phyloP scores from a whole-genome alignment of 1,140 invertebrate genomes.

The Cryptotermes secundus region DNA sequence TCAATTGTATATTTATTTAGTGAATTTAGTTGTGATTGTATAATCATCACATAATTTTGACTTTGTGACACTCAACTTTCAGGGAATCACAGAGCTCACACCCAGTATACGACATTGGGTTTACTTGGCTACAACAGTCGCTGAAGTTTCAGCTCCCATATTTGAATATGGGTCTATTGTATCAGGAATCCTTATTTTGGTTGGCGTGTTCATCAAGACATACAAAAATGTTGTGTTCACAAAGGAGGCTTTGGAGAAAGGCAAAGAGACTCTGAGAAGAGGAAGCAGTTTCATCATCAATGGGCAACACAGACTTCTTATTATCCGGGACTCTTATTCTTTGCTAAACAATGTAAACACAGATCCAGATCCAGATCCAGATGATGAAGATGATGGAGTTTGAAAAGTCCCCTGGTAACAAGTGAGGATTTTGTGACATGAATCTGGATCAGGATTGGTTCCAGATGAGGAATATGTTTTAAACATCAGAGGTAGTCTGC shows the following conservation, averaged over 20 bases:
- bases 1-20: no score
- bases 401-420: background rate
- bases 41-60: no score
- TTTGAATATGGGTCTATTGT: constrained; percentile 70
- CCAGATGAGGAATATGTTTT: background rate
- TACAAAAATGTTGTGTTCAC: constrained; percentile 75
- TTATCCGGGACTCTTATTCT: constrained; percentile 60
- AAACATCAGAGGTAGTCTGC: background rate
- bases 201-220: constrained; percentile 64
- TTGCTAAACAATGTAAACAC: constrained; percentile 49
- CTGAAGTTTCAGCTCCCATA: constrained; percentile 64
- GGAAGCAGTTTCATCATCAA: constrained; percentile 69
- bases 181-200: constrained; percentile 52
- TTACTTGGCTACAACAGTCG: constrained; percentile 73
- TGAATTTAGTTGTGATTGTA: no score
- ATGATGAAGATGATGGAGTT: constrained; percentile 24
- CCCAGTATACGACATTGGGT: constrained; percentile 73
- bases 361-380: constrained; percentile 37
- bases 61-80: constrained; percentile 36
- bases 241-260: constrained; percentile 70
- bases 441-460: background rate
- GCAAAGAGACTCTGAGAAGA: constrained; percentile 65
- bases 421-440: background rate
- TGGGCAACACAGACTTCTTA: constrained; percentile 64
- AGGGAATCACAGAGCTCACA: constrained; percentile 79